Evolutionary conservation across 2,888 invertebrate genomes (phyloP).

Genomic region (Epistrophe eligans): DNA sequence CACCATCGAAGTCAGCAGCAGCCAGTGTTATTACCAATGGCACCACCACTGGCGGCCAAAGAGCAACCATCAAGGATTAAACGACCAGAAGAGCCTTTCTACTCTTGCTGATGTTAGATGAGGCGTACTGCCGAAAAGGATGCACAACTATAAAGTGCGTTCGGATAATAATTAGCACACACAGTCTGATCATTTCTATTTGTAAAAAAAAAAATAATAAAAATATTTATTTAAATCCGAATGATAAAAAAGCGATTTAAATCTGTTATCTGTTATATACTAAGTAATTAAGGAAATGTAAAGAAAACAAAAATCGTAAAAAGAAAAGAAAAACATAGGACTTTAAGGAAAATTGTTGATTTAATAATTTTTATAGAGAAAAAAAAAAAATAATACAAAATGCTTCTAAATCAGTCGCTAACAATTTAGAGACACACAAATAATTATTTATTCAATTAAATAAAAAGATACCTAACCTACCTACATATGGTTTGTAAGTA

Average conservation of each 20-base stretch:
- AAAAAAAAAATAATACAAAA: conserved; percentile 8
- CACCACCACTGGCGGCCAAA: conserved; percentile 17
- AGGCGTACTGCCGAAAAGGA: conserved; percentile 19
- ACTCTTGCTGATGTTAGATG: conserved; percentile 64
- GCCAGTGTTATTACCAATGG: conserved; percentile 57
- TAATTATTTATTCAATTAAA: too few relatives aligned
- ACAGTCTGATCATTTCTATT: conserved; percentile 79
- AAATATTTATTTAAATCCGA: conserved; percentile 3
- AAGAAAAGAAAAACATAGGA: conserved; percentile 12
- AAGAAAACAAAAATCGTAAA: conserved; percentile 13
- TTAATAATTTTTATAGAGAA: conserved; percentile 52
- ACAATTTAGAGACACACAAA: background rate
- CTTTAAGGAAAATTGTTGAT: conserved; percentile 52
- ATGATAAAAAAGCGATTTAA: conserved; percentile 13
- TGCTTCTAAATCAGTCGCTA: conserved; percentile 33
- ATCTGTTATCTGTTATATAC: conserved; percentile 64
- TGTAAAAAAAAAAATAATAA: conserved; percentile 70
- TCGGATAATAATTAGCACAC: conserved; percentile 61
- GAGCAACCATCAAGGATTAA: conserved; percentile 45
- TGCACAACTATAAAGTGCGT: conserved; percentile 34
- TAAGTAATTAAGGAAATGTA: conserved; percentile 56
- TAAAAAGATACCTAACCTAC: background rate
- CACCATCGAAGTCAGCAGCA: conserved; percentile 56
- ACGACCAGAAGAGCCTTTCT: conserved; percentile 8
- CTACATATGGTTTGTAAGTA: conserved; percentile 35